Percentiles rank a stretch among this genome's conserved stretches.
These are phyloP conservation scores for Octomys mimax DNA, from an alignment of 2,797 vertebrate species.

Conservation along the genomic window DNA sequence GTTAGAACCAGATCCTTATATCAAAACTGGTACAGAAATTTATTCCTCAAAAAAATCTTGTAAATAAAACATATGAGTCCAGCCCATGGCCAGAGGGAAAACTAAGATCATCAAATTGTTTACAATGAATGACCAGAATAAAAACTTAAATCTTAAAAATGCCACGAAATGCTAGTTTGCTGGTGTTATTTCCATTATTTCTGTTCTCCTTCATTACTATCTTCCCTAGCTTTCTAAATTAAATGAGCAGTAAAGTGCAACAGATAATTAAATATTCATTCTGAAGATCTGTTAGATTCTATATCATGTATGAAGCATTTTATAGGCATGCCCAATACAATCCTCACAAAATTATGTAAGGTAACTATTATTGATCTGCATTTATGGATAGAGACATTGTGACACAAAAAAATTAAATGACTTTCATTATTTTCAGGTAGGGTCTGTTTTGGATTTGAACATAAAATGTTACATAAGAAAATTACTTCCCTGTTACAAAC, in stretches of 20 bases:
- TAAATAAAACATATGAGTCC: neutral
- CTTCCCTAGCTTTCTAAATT: neutral
- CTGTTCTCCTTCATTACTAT: neutral
- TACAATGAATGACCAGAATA: neutral
- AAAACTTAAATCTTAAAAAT: neutral
- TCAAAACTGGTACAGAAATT: neutral
- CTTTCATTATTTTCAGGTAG: neutral
- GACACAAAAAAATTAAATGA: neutral
- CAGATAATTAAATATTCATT: neutral
- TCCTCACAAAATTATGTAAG: neutral
- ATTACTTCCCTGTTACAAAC: neutral
- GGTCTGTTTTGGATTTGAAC: neutral
- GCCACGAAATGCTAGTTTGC: neutral
- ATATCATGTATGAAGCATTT: neutral
- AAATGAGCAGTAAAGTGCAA: neutral
- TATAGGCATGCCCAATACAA: neutral
- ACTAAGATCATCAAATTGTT: neutral
- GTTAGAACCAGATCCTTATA: neutral
- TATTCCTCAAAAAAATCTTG: neutral
- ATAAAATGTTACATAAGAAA: neutral
- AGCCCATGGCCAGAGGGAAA: neutral
- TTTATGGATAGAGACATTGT: neutral
- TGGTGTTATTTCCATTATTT: neutral
- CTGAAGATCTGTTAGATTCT: neutral
- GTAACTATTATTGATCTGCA: neutral